Evolutionary conservation across 2,797 vertebrate species (phyloP).

Genomic region (Catostomus latipinnis): DNA sequence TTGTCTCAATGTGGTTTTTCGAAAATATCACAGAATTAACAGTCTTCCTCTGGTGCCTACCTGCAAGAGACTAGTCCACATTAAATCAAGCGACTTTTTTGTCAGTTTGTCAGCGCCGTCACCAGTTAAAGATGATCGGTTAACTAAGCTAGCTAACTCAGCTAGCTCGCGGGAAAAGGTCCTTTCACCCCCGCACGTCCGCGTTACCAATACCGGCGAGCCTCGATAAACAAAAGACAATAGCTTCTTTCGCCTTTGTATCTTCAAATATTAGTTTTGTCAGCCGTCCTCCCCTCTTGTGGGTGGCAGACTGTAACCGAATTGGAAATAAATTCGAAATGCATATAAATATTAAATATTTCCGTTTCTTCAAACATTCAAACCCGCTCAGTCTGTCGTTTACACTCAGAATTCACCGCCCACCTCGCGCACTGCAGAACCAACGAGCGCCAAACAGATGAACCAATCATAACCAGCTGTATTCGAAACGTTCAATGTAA

Average conservation of each 20-base stretch:
- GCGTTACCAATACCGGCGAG: constrained; percentile 68
- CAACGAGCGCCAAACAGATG: constrained; percentile 81
- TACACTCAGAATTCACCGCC: constrained; percentile 69
- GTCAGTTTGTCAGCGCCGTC: constrained; percentile 41
- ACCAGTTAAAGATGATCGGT: constrained; percentile 52
- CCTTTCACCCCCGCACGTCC: constrained; percentile 63
- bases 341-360: constrained; percentile 58
- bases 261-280: no score
- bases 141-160: constrained; percentile 64
- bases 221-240: constrained; percentile 49
- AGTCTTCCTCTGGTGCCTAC: constrained; percentile 59
- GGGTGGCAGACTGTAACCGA: neutral
- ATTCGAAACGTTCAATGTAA: constrained; percentile 48
- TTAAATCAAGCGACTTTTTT: constrained; percentile 62
- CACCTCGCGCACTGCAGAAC: constrained; percentile 70
- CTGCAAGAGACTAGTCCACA: constrained; percentile 70
- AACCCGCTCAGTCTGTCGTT: constrained; percentile 65
- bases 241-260: neutral
- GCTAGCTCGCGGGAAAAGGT: constrained; percentile 66
- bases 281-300: neutral
- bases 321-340: neutral
- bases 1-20: neutral
- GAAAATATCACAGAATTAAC: neutral
- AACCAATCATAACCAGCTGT: constrained; percentile 68
- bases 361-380: constrained; percentile 73